Evolutionary conservation across 2,113 vertebrate species (phyloP).

Genomic region (Callipepla squamata): DNA sequence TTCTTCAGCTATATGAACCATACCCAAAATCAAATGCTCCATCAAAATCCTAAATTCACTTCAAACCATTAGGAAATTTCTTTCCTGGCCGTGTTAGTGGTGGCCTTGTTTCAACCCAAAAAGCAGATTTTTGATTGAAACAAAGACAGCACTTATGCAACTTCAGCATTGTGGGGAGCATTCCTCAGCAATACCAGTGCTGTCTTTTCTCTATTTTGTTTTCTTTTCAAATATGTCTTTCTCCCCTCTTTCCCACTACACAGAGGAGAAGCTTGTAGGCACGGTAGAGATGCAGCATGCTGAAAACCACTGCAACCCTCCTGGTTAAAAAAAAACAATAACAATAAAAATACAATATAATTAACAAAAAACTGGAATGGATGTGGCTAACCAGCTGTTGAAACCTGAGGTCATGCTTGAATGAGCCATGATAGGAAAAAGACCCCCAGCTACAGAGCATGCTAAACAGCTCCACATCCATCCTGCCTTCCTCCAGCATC

Average conservation of each 20-base stretch:
- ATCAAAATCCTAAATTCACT: slow-evolving; percentile 48
- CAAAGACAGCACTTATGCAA: slow-evolving; percentile 62
- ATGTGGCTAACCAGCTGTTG: slow-evolving; percentile 67
- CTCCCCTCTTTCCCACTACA: slow-evolving; percentile 6
- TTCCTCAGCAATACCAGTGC: slow-evolving; percentile 43
- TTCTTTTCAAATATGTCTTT: slow-evolving; percentile 19
- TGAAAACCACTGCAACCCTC: slow-evolving; percentile 37
- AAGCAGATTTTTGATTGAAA: slow-evolving; percentile 55
- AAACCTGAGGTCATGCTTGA: slow-evolving; percentile 53
- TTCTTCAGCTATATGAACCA: slow-evolving; percentile 53
- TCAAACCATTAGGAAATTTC: slow-evolving; percentile 54
- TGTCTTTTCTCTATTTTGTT: neutral
- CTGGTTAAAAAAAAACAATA: slow-evolving; percentile 37
- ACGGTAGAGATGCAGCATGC: neutral
- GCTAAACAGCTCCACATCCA: slow-evolving; percentile 25
- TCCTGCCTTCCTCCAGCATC: neutral
- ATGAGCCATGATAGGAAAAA: slow-evolving; percentile 29
- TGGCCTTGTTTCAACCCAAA: slow-evolving; percentile 72
- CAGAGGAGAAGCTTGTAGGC: neutral
- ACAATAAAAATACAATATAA: slow-evolving; percentile 38
- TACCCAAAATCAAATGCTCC: slow-evolving; percentile 50
- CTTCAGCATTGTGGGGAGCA: slow-evolving; percentile 70
- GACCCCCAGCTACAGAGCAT: neutral
- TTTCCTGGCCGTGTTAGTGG: slow-evolving; percentile 65
- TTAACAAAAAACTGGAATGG: slow-evolving; percentile 32